Conservation (phyloP, 1,140 invertebrate species). For the Drosophila littoralis region DNA sequence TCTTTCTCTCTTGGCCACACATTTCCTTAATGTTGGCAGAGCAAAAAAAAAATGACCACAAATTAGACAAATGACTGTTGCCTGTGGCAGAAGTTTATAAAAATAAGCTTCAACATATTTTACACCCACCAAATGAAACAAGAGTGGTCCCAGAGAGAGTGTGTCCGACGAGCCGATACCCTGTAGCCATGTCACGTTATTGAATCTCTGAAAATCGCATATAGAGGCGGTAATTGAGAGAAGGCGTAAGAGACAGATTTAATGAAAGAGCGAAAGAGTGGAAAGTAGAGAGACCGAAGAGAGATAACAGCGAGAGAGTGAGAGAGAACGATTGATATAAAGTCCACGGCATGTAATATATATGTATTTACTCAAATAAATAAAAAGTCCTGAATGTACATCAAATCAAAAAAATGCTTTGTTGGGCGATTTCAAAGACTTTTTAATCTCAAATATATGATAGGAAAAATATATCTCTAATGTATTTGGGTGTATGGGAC, state of each 20-base stretch:
- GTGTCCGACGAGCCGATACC: neutral
- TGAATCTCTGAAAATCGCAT: neutral
- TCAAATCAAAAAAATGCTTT: too few relatives aligned
- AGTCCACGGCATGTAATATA: too few relatives aligned
- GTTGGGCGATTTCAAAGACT: too few relatives aligned
- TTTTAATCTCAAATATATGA: too few relatives aligned
- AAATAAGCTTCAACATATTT: constrained; percentile 74
- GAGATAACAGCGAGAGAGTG: too few relatives aligned
- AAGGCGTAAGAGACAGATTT: constrained; percentile 9
- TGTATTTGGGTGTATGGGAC: too few relatives aligned
- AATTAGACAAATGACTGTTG: constrained; percentile 73
- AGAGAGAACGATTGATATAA: too few relatives aligned
- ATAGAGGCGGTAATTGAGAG: neutral
- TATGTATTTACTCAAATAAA: too few relatives aligned
- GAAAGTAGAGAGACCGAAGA: too few relatives aligned
- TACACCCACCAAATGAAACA: constrained; percentile 68
- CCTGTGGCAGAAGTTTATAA: constrained; percentile 73
- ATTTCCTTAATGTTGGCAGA: constrained; percentile 22
- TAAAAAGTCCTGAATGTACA: too few relatives aligned
- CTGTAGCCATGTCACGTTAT: neutral
- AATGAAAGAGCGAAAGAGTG: neutral
- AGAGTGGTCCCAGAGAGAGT: neutral
- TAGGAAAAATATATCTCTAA: too few relatives aligned
- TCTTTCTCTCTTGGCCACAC: constrained; percentile 18
- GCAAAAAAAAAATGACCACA: constrained; percentile 37